Conservation (phyloP, 2,113 vertebrate genomes). For the Malurus alboscapulatus region DNA sequence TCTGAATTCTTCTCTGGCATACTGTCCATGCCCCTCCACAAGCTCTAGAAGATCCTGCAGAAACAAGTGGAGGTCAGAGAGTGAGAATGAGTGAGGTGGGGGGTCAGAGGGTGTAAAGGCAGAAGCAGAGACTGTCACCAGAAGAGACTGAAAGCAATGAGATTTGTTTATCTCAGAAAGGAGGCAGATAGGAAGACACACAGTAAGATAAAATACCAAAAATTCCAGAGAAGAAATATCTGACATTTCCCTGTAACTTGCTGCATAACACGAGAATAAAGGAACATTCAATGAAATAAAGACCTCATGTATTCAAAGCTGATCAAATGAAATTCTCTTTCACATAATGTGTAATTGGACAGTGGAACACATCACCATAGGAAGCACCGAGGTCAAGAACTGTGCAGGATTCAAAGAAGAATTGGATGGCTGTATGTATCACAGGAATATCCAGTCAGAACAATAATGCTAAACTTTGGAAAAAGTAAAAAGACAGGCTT, state of each 20-base stretch:
- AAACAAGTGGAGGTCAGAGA: neutral
- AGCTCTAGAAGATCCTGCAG: neutral
- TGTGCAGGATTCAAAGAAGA: constrained; percentile 29
- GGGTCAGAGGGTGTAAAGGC: neutral
- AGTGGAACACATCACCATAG: constrained; percentile 9
- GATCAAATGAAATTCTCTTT: constrained; percentile 44
- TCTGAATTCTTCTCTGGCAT: neutral
- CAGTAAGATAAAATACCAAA: constrained; percentile 23
- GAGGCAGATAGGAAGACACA: neutral
- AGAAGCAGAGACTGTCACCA: neutral
- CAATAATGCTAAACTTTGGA: constrained; percentile 28
- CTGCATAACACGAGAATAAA: constrained; percentile 21
- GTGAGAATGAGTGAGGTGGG: neutral
- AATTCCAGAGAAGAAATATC: neutral
- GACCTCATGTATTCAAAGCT: constrained; percentile 4
- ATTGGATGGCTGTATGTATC: neutral
- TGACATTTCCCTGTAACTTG: neutral
- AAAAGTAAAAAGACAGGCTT: constrained; percentile 10
- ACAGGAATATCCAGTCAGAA: constrained; percentile 22
- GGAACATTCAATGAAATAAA: constrained; percentile 6
- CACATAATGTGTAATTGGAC: constrained; percentile 19
- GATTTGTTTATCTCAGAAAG: constrained; percentile 24
- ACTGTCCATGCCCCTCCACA: neutral
- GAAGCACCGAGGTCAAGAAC: constrained; percentile 41
- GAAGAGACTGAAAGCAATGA: neutral